Evolutionary conservation across 2,113 vertebrate genomes (phyloP), one percentile per base, ranked within the genome.

Genomic region (Fukomys damarensis): DNA sequence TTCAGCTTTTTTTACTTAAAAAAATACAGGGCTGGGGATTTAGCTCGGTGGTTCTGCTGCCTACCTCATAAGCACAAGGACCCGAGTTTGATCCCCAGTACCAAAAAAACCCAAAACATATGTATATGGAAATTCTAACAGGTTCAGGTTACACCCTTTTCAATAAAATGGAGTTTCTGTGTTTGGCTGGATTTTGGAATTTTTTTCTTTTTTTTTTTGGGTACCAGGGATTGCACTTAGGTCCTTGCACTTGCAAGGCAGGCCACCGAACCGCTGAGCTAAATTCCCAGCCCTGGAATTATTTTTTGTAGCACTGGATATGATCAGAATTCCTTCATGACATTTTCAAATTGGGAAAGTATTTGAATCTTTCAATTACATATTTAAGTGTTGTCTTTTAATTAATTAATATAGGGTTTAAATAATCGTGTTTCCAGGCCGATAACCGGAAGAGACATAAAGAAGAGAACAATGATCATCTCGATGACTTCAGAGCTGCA

Each of bases 381-480:
- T 81, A 49, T 91, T 89, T 94, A 52, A 66, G 30, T 66, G 26
- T n/a, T 49, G 17, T 56, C 66, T 89, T 86, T 95, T 30, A 77
- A 46, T 9, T 92, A 91, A 91, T 54, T 94, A 94, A 96, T 56
- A 59, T 6, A 35, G 54, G 59, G 58, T 52, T 94, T 94, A 83
- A 82, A 63, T 96, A 30, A 89, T 85, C 96, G 97, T 89, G 41
- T 93, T 68, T 66, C 14, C 74, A 99, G 99, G 99, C 99, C 86
- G 99, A 99, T 98, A 99, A 99, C 97, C 98, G 99, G 95, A 99
- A 99, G 96, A 99, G 99, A 19, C 99, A 99, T 97, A 99, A 99
- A 96, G 99, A 99, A 93, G 99, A 99, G 98, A 99, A 99, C 12
- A 99, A 99, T 0, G 99, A 99, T 96, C 98, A 99, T 56, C 98